Evolutionary conservation across 2,113 vertebrate species (phyloP).

Genomic region (Scomber scombrus): DNA sequence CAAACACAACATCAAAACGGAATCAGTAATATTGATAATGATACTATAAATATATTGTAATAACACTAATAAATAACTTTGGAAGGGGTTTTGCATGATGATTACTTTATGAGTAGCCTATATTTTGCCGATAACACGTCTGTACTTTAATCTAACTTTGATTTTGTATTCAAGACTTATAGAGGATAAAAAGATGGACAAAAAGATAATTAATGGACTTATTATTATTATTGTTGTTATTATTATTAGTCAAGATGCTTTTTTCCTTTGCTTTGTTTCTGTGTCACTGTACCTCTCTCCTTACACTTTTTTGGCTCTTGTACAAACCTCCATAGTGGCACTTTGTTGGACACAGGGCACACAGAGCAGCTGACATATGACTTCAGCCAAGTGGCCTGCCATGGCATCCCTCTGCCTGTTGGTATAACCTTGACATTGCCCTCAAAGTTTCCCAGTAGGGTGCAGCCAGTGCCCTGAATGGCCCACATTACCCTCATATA

Average conservation of each 20-base stretch:
- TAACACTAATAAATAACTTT: no score
- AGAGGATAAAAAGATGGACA: neutral
- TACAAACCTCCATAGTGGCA: slow-evolving; percentile 4
- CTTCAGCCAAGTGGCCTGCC: slow-evolving; percentile 39
- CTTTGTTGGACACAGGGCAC: slow-evolving; percentile 9
- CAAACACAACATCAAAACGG: no score
- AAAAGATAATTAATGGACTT: neutral
- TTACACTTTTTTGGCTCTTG: neutral
- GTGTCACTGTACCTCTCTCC: neutral
- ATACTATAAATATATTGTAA: no score
- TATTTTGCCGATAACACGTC: no score
- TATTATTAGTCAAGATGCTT: no score
- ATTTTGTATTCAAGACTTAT: no score
- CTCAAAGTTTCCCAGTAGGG: slow-evolving; percentile 34
- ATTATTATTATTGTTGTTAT: no score
- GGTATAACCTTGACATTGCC: slow-evolving; percentile 62
- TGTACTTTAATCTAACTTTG: no score
- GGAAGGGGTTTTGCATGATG: no score
- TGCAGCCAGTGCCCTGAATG: neutral
- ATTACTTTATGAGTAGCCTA: no score
- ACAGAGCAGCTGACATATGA: slow-evolving; percentile 67
- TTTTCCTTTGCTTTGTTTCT: neutral
- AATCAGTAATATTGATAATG: no score
- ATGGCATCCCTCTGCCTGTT: slow-evolving; percentile 32
- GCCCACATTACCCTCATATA: slow-evolving; percentile 24